Evolutionary conservation across 2,797 vertebrate genomes (phyloP), one percentile per base, ranked within the genome.

Genomic region (Botia almorhae): DNA sequence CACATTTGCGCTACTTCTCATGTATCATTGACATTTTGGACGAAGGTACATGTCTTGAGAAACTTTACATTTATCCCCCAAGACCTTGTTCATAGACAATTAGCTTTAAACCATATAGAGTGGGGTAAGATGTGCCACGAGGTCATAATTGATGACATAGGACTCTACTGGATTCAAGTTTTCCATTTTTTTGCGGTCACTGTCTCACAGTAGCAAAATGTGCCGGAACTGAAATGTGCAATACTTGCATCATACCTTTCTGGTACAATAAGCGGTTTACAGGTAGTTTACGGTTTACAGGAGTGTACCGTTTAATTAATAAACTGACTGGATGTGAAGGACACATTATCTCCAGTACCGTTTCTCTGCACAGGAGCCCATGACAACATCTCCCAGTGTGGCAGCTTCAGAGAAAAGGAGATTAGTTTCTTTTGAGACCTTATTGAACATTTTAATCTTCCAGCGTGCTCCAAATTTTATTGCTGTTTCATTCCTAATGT

Each of bases 11-110:
- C 74, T 63, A 68, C 81, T 58, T 81, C 53, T 78, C 36, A 64
- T 69, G 78, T 71, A 74, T 79, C 82, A 60, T 48, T 88, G 85
- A 82, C 83, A 84, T 87, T 85, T 73, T 85, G 53, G 61, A 61
- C 75, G 65, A 74, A 53, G 29, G 69, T 82, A 70, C 76, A 81
- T 69, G 65, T 83, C 73, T 84, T 73, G 70, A 50, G 82, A 79
- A 73, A 73, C 70, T 51, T 78, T 71, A 82, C 68, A 69, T 46
- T 80, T 50, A 65, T 51, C 48, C 10, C 14, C 26, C 63, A 65
- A 39, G 69, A 78, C 51, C 23, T 65, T 69, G 43, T 39, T 39
- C 39, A 26, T 12, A n/a, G 69, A 43, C 74, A 76, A 81, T 78
- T 67, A 73, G 71, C 19, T 69, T 50, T 64, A n/a, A 43, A 77